Evolutionary conservation across 2,888 invertebrate species (phyloP).

Genomic region (Eustalomyia histrio): DNA sequence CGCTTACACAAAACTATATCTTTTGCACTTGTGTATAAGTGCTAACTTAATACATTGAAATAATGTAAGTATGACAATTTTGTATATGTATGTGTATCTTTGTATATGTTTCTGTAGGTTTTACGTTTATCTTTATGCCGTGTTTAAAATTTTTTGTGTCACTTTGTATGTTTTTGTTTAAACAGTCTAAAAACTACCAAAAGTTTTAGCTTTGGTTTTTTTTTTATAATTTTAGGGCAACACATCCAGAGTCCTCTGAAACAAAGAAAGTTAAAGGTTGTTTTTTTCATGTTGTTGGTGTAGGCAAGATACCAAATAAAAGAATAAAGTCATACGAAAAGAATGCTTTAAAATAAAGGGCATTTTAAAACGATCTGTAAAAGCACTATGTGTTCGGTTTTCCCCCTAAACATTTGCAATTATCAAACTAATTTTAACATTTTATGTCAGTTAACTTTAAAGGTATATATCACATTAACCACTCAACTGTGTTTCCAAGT

Average conservation of each 20-base stretch:
- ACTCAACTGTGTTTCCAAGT: no score
- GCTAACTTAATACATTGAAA: not conserved
- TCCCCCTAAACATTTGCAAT: no score
- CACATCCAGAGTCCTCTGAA: constrained; percentile 22
- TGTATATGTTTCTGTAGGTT: constrained; percentile 18
- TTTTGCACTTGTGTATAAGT: no score
- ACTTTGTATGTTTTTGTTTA: constrained; percentile 25
- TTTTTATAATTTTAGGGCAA: constrained; percentile 11
- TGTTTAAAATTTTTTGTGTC: constrained; percentile 42
- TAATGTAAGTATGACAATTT: not conserved
- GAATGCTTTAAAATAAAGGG: not conserved
- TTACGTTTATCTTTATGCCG: constrained; percentile 47
- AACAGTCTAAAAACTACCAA: constrained; percentile 47
- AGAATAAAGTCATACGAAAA: constrained; percentile 16
- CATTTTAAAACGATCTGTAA: not conserved
- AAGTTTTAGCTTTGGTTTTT: constrained; percentile 34
- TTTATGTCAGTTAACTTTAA: no score
- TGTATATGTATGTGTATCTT: constrained; percentile 10
- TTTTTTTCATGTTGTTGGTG: constrained; percentile 8
- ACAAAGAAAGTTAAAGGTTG: constrained; percentile 49
- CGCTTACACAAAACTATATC: no score
- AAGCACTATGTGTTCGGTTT: not conserved
- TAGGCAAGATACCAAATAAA: constrained; percentile 10
- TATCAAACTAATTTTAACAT: no score
- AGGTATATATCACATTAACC: no score